Conservation (phyloP, 2,888 invertebrate genomes). For the Eudasyphora cyanicolor region DNA sequence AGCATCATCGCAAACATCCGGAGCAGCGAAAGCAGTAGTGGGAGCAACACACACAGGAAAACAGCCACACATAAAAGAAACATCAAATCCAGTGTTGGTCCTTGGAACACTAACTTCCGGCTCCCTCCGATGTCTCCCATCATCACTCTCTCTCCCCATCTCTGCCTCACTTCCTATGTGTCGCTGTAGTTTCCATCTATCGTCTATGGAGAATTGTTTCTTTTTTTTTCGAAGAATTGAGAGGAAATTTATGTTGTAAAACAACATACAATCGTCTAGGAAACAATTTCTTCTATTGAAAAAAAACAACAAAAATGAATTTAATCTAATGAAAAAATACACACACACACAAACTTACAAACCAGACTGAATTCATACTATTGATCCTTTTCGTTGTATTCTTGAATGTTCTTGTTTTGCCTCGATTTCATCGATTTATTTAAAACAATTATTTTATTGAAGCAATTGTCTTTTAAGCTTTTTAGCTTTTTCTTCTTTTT, state of each 20-base stretch:
- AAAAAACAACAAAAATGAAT: not conserved
- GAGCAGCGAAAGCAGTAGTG: conserved; percentile 4
- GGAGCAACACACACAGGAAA: conserved; percentile 16
- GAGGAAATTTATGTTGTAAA: not conserved
- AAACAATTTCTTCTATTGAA: conserved; percentile 14
- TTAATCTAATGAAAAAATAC: not conserved
- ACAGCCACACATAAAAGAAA: not conserved
- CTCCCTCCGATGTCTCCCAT: not conserved
- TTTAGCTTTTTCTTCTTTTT: not conserved
- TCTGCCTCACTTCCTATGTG: not conserved
- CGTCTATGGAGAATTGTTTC: not conserved
- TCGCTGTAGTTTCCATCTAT: not conserved
- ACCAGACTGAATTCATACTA: conserved; percentile 43
- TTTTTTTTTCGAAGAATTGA: not conserved
- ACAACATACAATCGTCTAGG: not conserved
- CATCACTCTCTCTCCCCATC: not conserved
- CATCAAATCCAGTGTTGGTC: not conserved
- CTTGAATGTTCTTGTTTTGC: not conserved
- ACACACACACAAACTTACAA: not conserved
- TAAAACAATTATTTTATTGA: not conserved
- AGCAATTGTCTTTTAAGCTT: not conserved
- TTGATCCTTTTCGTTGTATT: too few species aligned
- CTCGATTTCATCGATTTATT: not conserved
- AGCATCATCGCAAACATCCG: conserved; percentile 23
- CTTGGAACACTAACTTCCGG: not conserved